Percentiles rank a stretch among this genome's conserved stretches.
phyloP scores from a whole-genome alignment of 2,888 invertebrate genomes.

The Pantelozetes paolii region DNA sequence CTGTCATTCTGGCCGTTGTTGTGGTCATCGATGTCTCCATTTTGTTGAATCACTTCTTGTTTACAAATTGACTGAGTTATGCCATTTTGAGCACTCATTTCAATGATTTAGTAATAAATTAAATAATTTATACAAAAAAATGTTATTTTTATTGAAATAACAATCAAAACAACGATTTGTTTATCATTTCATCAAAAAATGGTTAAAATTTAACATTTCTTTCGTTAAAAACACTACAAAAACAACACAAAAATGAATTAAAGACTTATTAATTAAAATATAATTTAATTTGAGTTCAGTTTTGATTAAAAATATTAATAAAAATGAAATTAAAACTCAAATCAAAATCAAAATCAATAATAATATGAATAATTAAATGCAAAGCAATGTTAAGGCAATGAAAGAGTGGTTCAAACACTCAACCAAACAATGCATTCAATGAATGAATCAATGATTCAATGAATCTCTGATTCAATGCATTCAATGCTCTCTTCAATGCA shows the following conservation, averaged over 20 bases:
- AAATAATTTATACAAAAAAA: neutral
- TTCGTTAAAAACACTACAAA: neutral
- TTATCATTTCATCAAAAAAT: neutral
- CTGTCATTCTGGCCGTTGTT: neutral
- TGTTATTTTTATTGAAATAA: neutral
- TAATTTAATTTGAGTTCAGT: neutral
- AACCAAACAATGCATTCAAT: slow-evolving; percentile 9
- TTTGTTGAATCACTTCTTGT: slow-evolving; percentile 7
- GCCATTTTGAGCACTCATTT: slow-evolving; percentile 32
- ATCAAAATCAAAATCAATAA: neutral
- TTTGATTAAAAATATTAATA: neutral
- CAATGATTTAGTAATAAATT: neutral
- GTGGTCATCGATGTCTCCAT: slow-evolving; percentile 10
- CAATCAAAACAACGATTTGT: neutral
- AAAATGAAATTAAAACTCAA: neutral
- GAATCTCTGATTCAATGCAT: neutral
- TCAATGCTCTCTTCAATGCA: slow-evolving; percentile 12
- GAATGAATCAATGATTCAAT: too few species aligned
- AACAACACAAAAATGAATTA: neutral
- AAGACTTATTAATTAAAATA: neutral
- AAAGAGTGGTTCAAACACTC: neutral
- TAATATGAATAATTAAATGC: neutral
- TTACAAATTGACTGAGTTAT: neutral
- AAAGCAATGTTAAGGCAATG: neutral
- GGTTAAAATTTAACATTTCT: slow-evolving; percentile 12